Base-by-base conservation (phyloP, 1,140 invertebrate genomes). In the Aphaenogaster rudis region DNA sequence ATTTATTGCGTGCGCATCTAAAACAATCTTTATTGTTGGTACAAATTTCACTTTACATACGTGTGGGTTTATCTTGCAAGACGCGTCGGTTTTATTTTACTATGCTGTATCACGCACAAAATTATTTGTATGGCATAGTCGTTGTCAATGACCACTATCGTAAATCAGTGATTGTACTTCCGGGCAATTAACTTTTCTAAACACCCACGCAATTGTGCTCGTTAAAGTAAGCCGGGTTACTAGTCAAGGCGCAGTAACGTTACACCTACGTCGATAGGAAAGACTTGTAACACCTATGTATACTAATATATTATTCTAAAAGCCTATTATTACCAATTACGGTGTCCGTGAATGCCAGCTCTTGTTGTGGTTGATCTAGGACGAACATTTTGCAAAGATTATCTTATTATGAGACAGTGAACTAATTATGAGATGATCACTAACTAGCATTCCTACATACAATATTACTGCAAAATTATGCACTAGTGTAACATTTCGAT, bases 291-390 rank as follows among this genome's bases (percentile, higher is more conserved):
- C 87, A 87, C 74, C 63, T 61, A 64, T 74, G 79, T 87, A 86
- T 87, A 86, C 63, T 48, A 82, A 57, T 89, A 89, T 54, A 63
- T 57, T 91, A 91, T 91, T 89, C 67, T 63, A 88, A 88, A 88
- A 92, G 88, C 42, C 86, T 74, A 77, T 86, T 74, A 78, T 93
- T 92, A 21, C 61, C 36, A 15, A 33, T 17, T 52, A 85, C 67
- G 15, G 11, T 45, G 28, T 76, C 57, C 66, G 67, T 74, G 54
- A 76, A 84, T 54, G 28, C 66, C 50, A 63, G 66, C 57, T 91
- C 90, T 91, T 89, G 90, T 91, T 89, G 71, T 67, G 50, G 82
- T 45, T 90, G 86, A 91, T 93, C 82, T 87, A 92, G 78, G 82
- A 21, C 61, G 76, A 45, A 42, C 59, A 87, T 86, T 85, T 69